Base-by-base conservation (phyloP, 2,888 invertebrate species). In the Pristionchus japonicus region DNA sequence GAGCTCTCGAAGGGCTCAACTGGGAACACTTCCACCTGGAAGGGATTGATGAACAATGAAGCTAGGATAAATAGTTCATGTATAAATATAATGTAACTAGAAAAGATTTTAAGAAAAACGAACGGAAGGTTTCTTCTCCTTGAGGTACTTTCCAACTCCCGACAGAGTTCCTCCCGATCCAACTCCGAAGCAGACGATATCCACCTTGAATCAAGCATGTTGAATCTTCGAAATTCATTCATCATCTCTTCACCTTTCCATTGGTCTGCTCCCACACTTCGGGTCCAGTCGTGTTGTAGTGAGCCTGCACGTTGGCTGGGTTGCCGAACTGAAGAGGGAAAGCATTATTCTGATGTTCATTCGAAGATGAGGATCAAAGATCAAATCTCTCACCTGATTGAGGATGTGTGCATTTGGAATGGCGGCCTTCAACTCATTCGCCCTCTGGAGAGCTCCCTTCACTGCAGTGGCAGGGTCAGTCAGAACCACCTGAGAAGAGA, bases 211-310 rank as follows among this genome's bases (percentile, higher is more conserved):
- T 57, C 9, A n/a, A n/a, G n/a, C n/a, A n/a, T n/a, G n/a, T n/a
- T n/a, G n/a, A n/a, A n/a, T n/a, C n/a, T n/a, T n/a, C n/a, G n/a
- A n/a, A n/a, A n/a, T n/a, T n/a, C n/a, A n/a, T n/a, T n/a, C n/a
- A n/a, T n/a, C n/a, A n/a, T n/a, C 2, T 37, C 15, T 85, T 77
- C 1, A 92, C 91, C 87, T 93, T 92, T 87, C 94, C 94, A 40
- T 92, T 89, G 3, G 94, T 93, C 88, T 94, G 94, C 47, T 90
- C 88, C 93, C 93, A 94, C 87, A 94, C 94, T 90, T 94, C 94
- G 9, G 93, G 93, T 15, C 94, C 94, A 3, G 94, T 94, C 2
- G 93, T 93, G 27, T 91, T 90, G 83, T 94, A 93, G 89, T 94
- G 94, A 52, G 92, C 92, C 70, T 91, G 90, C 23, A 93, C 93